Conservation (phyloP, 2,888 invertebrate genomes). For the Caenorhabditis sp. region DNA sequence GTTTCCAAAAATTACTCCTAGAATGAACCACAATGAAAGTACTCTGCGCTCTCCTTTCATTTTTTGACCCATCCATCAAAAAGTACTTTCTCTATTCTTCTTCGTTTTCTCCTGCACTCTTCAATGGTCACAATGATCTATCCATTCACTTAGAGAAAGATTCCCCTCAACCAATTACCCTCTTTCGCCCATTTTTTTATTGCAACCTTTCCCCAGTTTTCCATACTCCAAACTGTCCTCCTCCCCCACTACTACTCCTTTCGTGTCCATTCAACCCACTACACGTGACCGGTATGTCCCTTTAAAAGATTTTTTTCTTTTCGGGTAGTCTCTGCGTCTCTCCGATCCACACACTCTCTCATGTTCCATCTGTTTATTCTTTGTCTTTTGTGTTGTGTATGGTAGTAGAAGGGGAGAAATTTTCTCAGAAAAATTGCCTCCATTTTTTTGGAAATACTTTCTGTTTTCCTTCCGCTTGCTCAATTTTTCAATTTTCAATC, state of each 20-base stretch:
- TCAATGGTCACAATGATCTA: constrained; percentile 12
- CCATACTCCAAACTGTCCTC: constrained; percentile 24
- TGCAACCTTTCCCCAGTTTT: constrained; percentile 34
- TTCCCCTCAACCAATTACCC: constrained; percentile 27
- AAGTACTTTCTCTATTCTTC: too few species aligned
- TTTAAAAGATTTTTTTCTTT: constrained; percentile 36
- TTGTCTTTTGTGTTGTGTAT: constrained; percentile 2
- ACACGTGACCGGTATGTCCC: constrained; percentile 31
- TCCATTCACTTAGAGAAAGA: background rate
- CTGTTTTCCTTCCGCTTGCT: constrained; percentile 3
- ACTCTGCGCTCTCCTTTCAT: too few species aligned
- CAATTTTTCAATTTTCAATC: constrained; percentile 4
- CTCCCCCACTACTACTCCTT: constrained; percentile 5
- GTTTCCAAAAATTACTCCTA: too few species aligned
- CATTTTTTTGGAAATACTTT: background rate
- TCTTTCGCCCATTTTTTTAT: constrained; percentile 14
- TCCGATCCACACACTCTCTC: background rate
- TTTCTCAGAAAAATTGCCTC: constrained; percentile 15
- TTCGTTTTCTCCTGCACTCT: background rate
- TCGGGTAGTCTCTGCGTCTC: constrained; percentile 10
- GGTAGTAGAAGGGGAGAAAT: background rate
- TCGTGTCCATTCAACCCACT: background rate
- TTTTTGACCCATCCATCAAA: too few species aligned
- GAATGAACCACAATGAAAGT: too few species aligned
- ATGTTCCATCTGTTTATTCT: constrained; percentile 3